Conservation (phyloP, 2,797 vertebrate genomes). For the Sebastiscus albofasciatus region DNA sequence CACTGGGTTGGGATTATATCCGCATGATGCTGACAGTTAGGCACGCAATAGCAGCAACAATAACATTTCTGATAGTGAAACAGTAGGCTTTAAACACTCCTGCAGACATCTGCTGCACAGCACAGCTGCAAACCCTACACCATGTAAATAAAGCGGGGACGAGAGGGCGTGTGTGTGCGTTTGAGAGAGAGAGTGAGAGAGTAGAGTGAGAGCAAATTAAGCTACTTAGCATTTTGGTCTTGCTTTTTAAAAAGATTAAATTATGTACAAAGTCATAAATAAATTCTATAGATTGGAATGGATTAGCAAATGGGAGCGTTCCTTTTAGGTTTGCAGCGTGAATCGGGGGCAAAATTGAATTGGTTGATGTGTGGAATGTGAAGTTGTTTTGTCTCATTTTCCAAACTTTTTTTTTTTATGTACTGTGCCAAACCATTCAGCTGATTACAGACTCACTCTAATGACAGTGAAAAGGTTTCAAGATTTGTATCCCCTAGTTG, state of each 20-base stretch:
- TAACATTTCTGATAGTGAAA: conserved; percentile 59
- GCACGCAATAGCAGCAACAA: conserved; percentile 56
- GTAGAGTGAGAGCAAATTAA: conserved; percentile 64
- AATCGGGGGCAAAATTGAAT: conserved; percentile 53
- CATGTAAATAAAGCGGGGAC: conserved; percentile 8
- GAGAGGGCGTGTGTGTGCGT: not conserved
- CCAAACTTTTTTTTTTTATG: conserved; percentile 32
- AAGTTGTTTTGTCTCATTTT: conserved; percentile 51
- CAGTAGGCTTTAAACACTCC: conserved; percentile 68
- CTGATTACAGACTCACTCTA: conserved; percentile 37
- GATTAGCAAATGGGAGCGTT: conserved; percentile 67
- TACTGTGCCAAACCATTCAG: conserved; percentile 42
- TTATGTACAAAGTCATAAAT: conserved; percentile 69
- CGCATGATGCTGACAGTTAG: conserved; percentile 68
- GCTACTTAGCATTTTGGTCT: conserved; percentile 68
- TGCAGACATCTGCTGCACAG: conserved; percentile 64
- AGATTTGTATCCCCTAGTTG: conserved; percentile 17
- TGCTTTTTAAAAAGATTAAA: conserved; percentile 73
- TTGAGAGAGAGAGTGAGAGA: not conserved
- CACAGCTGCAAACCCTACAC: conserved; percentile 45
- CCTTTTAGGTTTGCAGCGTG: conserved; percentile 50
- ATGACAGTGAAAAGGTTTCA: conserved; percentile 20
- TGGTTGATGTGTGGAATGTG: conserved; percentile 16
- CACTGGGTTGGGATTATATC: conserved; percentile 76
- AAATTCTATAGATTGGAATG: conserved; percentile 73